Conservation (phyloP, 2,113 vertebrate genomes). For the Barbus barbus region DNA sequence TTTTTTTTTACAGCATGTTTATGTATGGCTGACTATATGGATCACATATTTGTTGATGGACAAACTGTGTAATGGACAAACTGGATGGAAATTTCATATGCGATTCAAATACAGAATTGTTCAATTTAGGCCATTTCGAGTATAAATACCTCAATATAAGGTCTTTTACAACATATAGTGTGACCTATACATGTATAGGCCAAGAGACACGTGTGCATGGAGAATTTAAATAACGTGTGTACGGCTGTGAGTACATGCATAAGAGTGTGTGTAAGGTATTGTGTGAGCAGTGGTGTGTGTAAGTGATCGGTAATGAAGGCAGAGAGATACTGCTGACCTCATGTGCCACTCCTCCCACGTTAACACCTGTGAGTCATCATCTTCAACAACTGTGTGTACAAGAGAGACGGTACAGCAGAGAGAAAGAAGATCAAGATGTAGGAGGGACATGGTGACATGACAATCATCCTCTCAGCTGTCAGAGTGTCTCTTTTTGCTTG, state of each 20-base stretch:
- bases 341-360: slow-evolving; percentile 18
- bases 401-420: not conserved
- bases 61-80: not conserved
- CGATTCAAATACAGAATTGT: too few relatives aligned
- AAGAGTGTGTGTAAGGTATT: not conserved
- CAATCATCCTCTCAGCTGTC: slow-evolving; percentile 15
- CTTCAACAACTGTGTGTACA: slow-evolving; percentile 5
- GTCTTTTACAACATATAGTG: not conserved
- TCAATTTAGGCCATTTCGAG: too few relatives aligned
- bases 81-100: not conserved
- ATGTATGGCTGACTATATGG: too few relatives aligned
- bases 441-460: slow-evolving; percentile 3
- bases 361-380: slow-evolving; percentile 31
- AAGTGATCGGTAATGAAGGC: not conserved
- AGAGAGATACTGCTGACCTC: slow-evolving; percentile 21
- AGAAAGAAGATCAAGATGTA: not conserved
- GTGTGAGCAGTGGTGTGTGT: slow-evolving; percentile 4
- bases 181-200: too few relatives aligned
- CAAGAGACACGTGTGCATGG: not conserved
- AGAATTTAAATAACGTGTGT: not conserved
- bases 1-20: too few relatives aligned
- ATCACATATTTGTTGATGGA: too few relatives aligned
- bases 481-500: not conserved
- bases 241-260: not conserved
- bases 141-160: not conserved